Conservation (phyloP, 2,113 vertebrate genomes). For the Podocnemis expansa region DNA sequence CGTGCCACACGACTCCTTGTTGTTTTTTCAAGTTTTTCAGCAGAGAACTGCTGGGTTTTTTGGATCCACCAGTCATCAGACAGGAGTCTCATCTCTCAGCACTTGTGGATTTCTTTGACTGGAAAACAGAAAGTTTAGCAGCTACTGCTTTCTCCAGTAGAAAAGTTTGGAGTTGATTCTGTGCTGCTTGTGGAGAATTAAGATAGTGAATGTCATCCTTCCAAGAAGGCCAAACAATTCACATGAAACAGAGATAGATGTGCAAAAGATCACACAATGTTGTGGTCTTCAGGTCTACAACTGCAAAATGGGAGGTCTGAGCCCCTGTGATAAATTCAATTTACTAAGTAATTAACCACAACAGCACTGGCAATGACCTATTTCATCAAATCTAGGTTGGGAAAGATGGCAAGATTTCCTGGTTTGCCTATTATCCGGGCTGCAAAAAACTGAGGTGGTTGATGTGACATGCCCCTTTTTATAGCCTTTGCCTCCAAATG, state of each 20-base stretch:
- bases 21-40: too few species aligned
- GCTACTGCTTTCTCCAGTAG: not conserved
- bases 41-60: not conserved
- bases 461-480: not conserved
- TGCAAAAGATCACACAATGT: not conserved
- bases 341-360: not conserved
- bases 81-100: not conserved
- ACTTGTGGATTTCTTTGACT: not conserved
- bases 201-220: not conserved
- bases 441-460: not conserved
- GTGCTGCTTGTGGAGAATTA: not conserved
- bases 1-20: too few species aligned
- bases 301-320: not conserved
- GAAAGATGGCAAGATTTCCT: not conserved
- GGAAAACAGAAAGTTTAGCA: not conserved
- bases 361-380: not conserved
- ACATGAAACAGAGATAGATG: not conserved
- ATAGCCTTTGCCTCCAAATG: not conserved
- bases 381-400: not conserved
- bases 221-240: not conserved
- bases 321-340: not conserved
- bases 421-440: accelerated
- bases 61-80: not conserved
- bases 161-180: not conserved
- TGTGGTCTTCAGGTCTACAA: not conserved